These are phyloP conservation scores for Nymphalis polychloros DNA, from an alignment of 2,888 invertebrate genomes.

Conservation along the genomic window DNA sequence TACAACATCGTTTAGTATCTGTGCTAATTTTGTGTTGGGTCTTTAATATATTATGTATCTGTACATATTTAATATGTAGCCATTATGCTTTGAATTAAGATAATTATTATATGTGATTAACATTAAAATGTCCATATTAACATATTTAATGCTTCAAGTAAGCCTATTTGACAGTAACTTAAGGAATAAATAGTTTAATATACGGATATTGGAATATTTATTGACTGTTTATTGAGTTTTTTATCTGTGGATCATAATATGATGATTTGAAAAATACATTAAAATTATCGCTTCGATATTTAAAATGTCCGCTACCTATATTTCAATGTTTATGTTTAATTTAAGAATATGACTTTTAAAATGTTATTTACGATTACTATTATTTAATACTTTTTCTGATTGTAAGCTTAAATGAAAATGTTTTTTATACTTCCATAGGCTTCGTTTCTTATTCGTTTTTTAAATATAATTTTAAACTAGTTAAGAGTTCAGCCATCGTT, in stretches of 20 bases:
- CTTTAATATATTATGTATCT: background rate
- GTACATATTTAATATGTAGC: background rate
- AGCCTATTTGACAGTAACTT: background rate
- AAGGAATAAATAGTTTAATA: background rate
- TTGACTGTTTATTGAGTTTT: background rate
- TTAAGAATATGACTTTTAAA: no score
- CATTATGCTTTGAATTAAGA: background rate
- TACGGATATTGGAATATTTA: no score
- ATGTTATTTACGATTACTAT: no score
- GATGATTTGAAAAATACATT: conserved; percentile 3
- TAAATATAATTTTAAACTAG: no score
- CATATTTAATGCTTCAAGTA: background rate
- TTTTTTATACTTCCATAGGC: no score
- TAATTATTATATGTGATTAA: background rate
- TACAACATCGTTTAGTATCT: conserved; percentile 17
- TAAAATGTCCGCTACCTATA: background rate
- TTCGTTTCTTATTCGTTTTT: no score
- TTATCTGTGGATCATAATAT: background rate
- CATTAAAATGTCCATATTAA: background rate
- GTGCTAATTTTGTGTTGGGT: conserved; percentile 20
- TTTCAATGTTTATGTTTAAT: background rate
- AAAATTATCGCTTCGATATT: background rate
- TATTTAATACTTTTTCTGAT: no score
- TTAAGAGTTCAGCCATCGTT: background rate
- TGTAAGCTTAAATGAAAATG: no score